Conservation (phyloP, 2,888 invertebrate species). For the Pseudeuparius sepicola region DNA sequence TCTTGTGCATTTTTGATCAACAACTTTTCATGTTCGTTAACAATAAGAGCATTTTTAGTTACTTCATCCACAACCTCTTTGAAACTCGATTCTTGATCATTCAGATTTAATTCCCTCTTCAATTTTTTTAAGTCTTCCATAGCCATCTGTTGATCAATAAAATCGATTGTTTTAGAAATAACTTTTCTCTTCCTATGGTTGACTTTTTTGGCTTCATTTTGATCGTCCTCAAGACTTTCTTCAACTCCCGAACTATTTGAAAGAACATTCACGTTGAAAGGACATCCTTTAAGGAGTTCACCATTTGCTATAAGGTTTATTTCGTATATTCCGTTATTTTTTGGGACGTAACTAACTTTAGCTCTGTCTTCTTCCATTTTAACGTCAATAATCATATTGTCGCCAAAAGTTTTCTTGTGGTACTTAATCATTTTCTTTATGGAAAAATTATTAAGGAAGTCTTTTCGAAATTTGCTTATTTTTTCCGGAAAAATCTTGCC, state of each 20-base stretch:
- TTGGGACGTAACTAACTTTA: constrained; percentile 44
- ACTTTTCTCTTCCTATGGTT: constrained; percentile 33
- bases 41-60: too few relatives aligned
- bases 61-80: too few relatives aligned
- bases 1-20: too few relatives aligned
- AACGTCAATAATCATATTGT: constrained; percentile 44
- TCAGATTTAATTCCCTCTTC: constrained; percentile 6
- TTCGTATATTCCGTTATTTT: constrained; percentile 46
- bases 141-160: constrained; percentile 26
- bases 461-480: constrained; percentile 24
- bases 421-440: too few relatives aligned
- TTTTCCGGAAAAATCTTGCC: too few relatives aligned
- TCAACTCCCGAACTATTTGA: too few relatives aligned
- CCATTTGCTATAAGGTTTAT: constrained; percentile 48
- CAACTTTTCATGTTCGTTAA: too few relatives aligned
- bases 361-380: constrained; percentile 42
- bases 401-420: too few relatives aligned
- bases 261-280: constrained; percentile 40
- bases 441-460: too few relatives aligned
- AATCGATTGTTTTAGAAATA: constrained; percentile 30
- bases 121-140: constrained; percentile 5
- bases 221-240: constrained; percentile 18
- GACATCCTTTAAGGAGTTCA: constrained; percentile 49
- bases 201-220: constrained; percentile 15
- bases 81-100: too few relatives aligned